Base-by-base conservation (phyloP, 2,113 vertebrate genomes). In the Cheilinus undulatus region DNA sequence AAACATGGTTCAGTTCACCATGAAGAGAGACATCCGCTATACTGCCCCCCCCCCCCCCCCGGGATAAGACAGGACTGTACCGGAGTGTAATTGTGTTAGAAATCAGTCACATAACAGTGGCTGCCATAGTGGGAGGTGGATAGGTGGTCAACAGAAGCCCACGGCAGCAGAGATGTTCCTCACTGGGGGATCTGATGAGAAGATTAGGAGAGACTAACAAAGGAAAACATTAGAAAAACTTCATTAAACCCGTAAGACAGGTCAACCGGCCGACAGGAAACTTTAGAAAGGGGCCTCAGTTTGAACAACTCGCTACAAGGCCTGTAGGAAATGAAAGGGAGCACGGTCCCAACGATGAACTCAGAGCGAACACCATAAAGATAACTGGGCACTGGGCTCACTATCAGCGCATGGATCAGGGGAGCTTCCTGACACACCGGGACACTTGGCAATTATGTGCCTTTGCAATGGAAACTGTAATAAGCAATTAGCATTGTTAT, bases 321-420 rank as follows among this genome's bases (percentile, higher is more conserved):
- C 32, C 50, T 23, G 28, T 73, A 30, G 63, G 83, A 86, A 90
- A 83, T 83, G 57, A 85, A 78, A 52, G 49, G 24, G 36, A 59
- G 50, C 22, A 66, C 48, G 70, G 36, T n/a, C n/a, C 69, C 51
- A 11, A 65, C 14, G 34, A 40, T 48, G 59, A 59, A 40, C 42
- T 49, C 57, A 51, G 45, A 22, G 63, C 19, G 59, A 80, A 49
- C 14, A 10, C 62, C 79, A 88, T 86, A 84, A 85, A 86, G 78
- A 78, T 83, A 82, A 60, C 46, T 24, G 28, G 73, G 79, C 48
- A 60, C 46, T 24, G 28, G 73, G 79, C 48, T 60, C 45, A 6
- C 63, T 67, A 83, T 86, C 77, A 68, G 60, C 83, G 67, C 64
- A 71, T 59, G 62, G 79, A 83, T 87, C 82, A 26, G 62, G 78